phyloP scores from a whole-genome alignment of 2,797 vertebrate genomes.

The Gephyroberyx darwinii region DNA sequence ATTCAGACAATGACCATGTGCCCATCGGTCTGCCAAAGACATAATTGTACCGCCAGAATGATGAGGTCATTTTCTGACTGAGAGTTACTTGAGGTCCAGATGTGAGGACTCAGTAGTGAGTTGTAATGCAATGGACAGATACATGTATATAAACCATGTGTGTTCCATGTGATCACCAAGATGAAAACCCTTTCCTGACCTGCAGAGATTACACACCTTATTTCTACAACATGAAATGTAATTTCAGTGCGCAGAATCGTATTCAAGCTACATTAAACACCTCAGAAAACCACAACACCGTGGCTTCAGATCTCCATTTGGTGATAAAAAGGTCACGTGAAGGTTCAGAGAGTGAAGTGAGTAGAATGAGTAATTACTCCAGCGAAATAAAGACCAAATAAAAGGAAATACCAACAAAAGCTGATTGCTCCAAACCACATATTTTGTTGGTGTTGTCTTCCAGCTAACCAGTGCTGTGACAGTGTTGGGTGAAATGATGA shows the following conservation, averaged over 20 bases:
- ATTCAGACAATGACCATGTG: constrained; percentile 43
- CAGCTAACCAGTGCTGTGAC: constrained; percentile 50
- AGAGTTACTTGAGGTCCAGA: constrained; percentile 65
- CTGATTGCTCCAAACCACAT: constrained; percentile 47
- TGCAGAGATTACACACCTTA: background rate
- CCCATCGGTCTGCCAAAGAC: constrained; percentile 54
- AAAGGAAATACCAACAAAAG: constrained; percentile 34
- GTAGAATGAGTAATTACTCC: constrained; percentile 18
- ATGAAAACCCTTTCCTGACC: background rate
- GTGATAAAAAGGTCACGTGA: background rate
- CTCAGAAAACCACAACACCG: constrained; percentile 9
- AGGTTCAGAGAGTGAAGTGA: background rate
- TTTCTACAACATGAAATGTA: background rate
- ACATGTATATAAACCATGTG: constrained; percentile 33
- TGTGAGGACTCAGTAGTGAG: constrained; percentile 58
- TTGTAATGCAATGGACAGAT: constrained; percentile 46
- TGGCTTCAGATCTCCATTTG: background rate
- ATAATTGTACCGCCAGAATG: constrained; percentile 58
- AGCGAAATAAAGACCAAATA: constrained; percentile 38
- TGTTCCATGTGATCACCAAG: background rate
- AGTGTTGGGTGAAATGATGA: constrained; percentile 66
- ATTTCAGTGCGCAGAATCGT: constrained; percentile 6
- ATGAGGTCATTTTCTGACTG: constrained; percentile 74
- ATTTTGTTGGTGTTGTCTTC: constrained; percentile 37
- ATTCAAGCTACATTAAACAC: background rate